These are phyloP conservation scores for Smutsia temminckii DNA, from an alignment of 2,797 vertebrate genomes.

Conservation along the genomic window DNA sequence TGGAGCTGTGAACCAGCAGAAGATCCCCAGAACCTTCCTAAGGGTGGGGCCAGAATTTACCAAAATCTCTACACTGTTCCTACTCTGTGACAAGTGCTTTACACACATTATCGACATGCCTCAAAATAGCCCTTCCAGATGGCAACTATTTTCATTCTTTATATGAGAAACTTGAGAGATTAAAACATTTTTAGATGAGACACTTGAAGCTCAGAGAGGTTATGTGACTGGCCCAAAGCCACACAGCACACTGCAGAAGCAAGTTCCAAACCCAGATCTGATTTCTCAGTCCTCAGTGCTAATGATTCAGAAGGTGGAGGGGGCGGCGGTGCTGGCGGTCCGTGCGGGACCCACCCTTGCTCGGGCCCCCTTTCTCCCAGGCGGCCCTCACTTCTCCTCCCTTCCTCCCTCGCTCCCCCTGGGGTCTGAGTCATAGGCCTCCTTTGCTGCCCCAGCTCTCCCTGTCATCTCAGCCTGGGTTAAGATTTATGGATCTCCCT, in stretches of 20 bases:
- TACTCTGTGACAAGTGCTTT: not conserved
- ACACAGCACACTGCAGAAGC: conserved; percentile 38
- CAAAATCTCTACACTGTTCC: not conserved
- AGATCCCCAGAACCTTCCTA: not conserved
- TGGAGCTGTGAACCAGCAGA: not conserved
- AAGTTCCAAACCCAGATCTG: not conserved
- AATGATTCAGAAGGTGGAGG: not conserved
- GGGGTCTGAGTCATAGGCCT: not conserved
- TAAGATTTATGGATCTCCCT: conserved; percentile 74
- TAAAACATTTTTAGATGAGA: not conserved
- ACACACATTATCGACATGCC: not conserved
- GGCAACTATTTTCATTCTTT: not conserved
- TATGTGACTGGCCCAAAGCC: not conserved
- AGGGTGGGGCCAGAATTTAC: not conserved
- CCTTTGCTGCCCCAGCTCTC: not conserved
- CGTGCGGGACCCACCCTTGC: fast-evolving
- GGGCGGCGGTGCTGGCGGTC: not conserved
- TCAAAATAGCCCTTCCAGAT: not conserved
- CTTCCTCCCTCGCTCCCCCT: too few species aligned
- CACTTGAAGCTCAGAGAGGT: conserved; percentile 1
- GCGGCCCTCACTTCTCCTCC: too few species aligned
- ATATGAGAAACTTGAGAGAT: not conserved
- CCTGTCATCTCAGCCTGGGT: conserved; percentile 52
- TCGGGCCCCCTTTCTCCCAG: not conserved
- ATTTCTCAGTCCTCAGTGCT: not conserved